phyloP scores from a whole-genome alignment of 2,113 vertebrate species.

The Gymnocephalus cernua region DNA sequence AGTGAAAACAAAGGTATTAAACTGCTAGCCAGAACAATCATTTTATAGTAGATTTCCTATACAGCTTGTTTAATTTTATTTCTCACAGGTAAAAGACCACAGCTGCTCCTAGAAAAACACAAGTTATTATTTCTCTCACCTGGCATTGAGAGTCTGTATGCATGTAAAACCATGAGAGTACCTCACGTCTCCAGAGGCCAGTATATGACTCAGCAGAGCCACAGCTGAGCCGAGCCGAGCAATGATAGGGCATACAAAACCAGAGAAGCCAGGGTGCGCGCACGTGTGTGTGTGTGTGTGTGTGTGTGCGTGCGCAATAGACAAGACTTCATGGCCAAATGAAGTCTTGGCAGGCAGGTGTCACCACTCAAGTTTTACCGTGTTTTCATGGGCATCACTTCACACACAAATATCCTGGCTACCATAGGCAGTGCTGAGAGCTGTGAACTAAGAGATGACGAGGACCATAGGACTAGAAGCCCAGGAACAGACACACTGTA shows the following conservation, averaged over 20 bases:
- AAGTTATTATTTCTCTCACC: slow-evolving; percentile 68
- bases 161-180: slow-evolving; percentile 69
- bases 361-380: slow-evolving; percentile 75
- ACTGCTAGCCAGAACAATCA: slow-evolving; percentile 47
- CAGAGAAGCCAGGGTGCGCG: slow-evolving; percentile 42
- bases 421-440: slow-evolving; percentile 74
- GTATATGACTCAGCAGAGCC: slow-evolving; percentile 75
- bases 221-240: slow-evolving; percentile 66
- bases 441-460: slow-evolving; percentile 70
- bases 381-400: slow-evolving; percentile 81
- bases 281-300: slow-evolving; percentile 10
- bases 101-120: slow-evolving; percentile 68
- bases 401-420: slow-evolving; percentile 79
- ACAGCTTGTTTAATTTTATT: slow-evolving; percentile 65
- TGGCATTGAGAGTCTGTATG: slow-evolving; percentile 61
- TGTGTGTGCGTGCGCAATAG: slow-evolving; percentile 33
- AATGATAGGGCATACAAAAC: slow-evolving; percentile 57
- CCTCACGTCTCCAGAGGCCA: slow-evolving; percentile 71
- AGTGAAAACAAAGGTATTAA: slow-evolving; percentile 71
- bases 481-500: slow-evolving; percentile 57
- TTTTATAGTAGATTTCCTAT: slow-evolving; percentile 57
- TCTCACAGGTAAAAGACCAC: slow-evolving; percentile 66
- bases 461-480: slow-evolving; percentile 58
- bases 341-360: slow-evolving; percentile 82
- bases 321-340: slow-evolving; percentile 71